These are phyloP conservation scores for Urocynchramus pylzowi DNA, from an alignment of 2,113 vertebrate species.

Conservation along the genomic window DNA sequence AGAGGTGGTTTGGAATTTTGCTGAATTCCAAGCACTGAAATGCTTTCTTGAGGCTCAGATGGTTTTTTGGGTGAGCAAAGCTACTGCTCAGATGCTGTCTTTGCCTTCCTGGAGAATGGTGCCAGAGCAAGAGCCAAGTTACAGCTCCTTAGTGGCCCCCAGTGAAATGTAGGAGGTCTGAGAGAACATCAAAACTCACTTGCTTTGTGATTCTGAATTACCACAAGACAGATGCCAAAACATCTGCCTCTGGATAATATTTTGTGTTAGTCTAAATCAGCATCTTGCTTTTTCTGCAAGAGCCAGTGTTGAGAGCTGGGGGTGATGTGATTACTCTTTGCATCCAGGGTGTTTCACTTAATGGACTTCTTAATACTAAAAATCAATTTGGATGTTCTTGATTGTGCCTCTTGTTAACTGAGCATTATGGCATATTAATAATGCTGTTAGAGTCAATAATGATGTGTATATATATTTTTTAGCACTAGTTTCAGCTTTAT, in stretches of 20 bases:
- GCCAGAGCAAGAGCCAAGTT: neutral
- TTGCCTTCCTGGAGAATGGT: neutral
- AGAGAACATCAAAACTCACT: neutral
- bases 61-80: accelerated
- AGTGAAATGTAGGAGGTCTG: neutral
- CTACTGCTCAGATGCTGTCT: accelerated
- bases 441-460: neutral
- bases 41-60: neutral
- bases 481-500: neutral
- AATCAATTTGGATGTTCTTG: neutral
- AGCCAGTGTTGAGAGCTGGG: neutral
- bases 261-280: neutral
- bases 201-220: neutral
- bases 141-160: neutral
- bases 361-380: neutral
- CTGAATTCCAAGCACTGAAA: neutral
- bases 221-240: neutral
- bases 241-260: neutral
- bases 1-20: neutral
- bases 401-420: neutral
- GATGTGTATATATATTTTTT: neutral
- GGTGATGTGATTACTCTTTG: neutral
- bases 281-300: neutral
- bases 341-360: neutral
- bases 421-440: neutral